Percentiles rank a stretch among this genome's conserved stretches.
Conservation (phyloP, 2,888 invertebrate genomes). For the Coronaproctus castanopsis region DNA sequence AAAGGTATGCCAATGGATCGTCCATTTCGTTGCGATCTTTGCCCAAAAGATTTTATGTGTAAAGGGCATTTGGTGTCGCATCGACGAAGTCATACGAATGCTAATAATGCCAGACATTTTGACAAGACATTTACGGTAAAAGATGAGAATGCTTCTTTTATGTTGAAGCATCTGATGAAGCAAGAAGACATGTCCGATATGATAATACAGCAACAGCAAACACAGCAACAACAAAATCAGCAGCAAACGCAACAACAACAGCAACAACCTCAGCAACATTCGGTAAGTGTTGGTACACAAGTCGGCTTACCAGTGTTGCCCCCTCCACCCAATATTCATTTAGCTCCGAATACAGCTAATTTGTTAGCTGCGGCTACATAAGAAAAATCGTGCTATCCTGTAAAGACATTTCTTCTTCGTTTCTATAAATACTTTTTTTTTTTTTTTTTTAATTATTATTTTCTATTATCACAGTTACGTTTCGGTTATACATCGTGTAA, state of each 20-base stretch:
- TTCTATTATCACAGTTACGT: too few species aligned
- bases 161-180: slow-evolving; percentile 23
- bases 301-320: slow-evolving; percentile 21
- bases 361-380: slow-evolving; percentile 16
- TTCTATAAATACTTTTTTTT: too few species aligned
- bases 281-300: slow-evolving; percentile 23
- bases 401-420: too few species aligned
- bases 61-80: slow-evolving; percentile 73
- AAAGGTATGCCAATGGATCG: slow-evolving; percentile 44
- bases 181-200: slow-evolving; percentile 19
- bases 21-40: slow-evolving; percentile 57
- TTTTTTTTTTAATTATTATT: too few species aligned
- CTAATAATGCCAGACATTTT: slow-evolving; percentile 18
- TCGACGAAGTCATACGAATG: slow-evolving; percentile 46
- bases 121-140: slow-evolving; percentile 17
- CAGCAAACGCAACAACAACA: slow-evolving; percentile 1
- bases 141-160: slow-evolving; percentile 19
- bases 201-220: slow-evolving; percentile 12
- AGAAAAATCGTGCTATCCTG: too few species aligned
- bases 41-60: slow-evolving; percentile 71
- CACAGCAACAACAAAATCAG: slow-evolving; percentile 5
- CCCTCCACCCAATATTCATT: slow-evolving; percentile 20
- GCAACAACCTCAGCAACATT: slow-evolving; percentile 16
- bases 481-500: too few species aligned
- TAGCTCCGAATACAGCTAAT: slow-evolving; percentile 20